Conservation (phyloP, 2,113 vertebrate genomes). For the Zootoca vivipara region DNA sequence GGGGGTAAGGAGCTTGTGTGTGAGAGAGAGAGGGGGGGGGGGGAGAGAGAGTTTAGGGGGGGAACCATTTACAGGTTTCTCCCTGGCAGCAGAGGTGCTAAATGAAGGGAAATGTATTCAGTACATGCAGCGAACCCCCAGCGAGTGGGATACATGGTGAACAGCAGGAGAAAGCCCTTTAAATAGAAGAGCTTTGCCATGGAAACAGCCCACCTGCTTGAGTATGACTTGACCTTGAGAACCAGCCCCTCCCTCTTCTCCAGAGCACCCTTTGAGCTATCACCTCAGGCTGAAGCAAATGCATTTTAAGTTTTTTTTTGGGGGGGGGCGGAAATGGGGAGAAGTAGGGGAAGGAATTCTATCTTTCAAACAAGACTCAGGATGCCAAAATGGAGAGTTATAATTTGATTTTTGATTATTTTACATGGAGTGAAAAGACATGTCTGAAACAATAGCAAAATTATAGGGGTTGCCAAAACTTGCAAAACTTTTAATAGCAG, state of each 20-base stretch:
- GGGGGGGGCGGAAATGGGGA: not conserved
- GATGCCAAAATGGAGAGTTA: not conserved
- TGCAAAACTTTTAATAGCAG: not conserved
- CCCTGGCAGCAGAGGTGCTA: conserved; percentile 39
- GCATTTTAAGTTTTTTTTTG: not conserved
- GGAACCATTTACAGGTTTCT: conserved; percentile 23
- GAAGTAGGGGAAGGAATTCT: not conserved
- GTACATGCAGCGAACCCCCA: conserved; percentile 15
- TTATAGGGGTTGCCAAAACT: not conserved
- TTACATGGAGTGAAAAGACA: not conserved
- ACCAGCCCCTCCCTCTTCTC: not conserved
- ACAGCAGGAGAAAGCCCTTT: not conserved
- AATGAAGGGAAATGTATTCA: conserved; percentile 40
- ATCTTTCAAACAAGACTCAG: too few relatives aligned
- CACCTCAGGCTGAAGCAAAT: not conserved
- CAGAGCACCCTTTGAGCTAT: not conserved
- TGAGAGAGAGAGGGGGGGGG: not conserved
- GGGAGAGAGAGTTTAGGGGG: not conserved
- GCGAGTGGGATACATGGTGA: conserved; percentile 16
- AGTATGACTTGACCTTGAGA: conserved; percentile 2
- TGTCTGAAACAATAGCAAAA: too few relatives aligned
- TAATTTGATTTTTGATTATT: not conserved
- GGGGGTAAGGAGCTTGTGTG: not conserved
- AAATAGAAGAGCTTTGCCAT: conserved; percentile 21
- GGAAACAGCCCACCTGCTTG: conserved; percentile 8